Conservation (phyloP, 2,797 vertebrate species). For the Zalophus californianus region DNA sequence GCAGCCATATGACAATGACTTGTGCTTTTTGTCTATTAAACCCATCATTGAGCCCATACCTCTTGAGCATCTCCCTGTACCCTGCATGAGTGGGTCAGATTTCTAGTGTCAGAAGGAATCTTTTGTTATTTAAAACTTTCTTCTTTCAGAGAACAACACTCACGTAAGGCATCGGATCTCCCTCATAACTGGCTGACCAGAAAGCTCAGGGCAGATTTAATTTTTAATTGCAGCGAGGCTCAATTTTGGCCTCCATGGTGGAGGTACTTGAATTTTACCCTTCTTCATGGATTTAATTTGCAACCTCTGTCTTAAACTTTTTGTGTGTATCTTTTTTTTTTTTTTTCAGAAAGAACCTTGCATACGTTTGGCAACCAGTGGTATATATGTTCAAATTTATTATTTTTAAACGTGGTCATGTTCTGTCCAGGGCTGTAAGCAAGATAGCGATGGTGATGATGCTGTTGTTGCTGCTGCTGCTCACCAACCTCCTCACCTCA, state of each 20-base stretch:
- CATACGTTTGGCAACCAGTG: not conserved
- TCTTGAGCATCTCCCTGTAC: not conserved
- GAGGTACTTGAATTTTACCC: not conserved
- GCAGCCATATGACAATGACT: not conserved
- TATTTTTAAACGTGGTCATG: not conserved
- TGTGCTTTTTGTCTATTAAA: not conserved
- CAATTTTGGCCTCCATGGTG: not conserved
- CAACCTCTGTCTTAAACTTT: not conserved
- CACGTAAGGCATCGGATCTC: not conserved
- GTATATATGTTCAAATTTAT: not conserved
- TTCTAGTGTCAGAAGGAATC: not conserved
- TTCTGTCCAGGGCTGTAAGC: not conserved
- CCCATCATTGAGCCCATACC: not conserved
- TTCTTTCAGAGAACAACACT: not conserved
- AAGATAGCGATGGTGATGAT: not conserved
- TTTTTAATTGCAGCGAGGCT: not conserved
- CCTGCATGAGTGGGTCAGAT: not conserved
- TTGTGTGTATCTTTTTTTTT: not conserved
- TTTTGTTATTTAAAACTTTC: not conserved
- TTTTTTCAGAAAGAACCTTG: not conserved
- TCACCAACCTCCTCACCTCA: not conserved
- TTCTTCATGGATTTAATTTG: not conserved
- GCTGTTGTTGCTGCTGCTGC: not conserved
- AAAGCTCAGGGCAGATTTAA: not conserved
- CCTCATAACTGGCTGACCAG: not conserved